Conservation (phyloP, 2,113 vertebrate species). For the Albula glossodonta region DNA sequence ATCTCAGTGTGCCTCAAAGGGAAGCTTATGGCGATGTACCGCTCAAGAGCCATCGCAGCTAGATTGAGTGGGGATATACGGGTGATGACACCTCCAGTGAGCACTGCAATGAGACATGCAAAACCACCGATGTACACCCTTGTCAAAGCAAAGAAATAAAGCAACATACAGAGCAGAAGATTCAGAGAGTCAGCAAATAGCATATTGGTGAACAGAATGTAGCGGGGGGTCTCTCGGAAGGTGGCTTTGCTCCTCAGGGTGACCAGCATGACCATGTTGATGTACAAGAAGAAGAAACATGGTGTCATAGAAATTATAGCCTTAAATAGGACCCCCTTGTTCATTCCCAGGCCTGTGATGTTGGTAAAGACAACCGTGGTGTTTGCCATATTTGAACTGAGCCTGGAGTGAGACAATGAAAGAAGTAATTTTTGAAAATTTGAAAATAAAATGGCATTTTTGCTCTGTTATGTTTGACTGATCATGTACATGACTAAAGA, state of each 20-base stretch:
- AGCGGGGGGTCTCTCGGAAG: slow-evolving; percentile 43
- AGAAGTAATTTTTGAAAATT: background rate
- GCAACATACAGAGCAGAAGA: slow-evolving; percentile 31
- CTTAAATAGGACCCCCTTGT: background rate
- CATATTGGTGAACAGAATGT: slow-evolving; percentile 50
- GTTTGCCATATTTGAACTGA: background rate
- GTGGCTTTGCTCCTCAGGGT: slow-evolving; percentile 28
- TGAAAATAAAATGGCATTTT: no score
- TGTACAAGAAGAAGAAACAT: slow-evolving; percentile 23
- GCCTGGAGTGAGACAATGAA: background rate
- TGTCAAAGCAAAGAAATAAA: slow-evolving; percentile 36
- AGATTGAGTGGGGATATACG: slow-evolving; percentile 52
- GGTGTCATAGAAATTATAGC: background rate
- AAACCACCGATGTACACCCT: background rate
- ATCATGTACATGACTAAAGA: no score
- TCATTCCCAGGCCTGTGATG: no score
- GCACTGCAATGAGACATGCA: slow-evolving; percentile 35
- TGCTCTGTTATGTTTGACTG: no score
- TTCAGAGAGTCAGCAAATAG: slow-evolving; percentile 48
- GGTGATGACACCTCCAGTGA: background rate
- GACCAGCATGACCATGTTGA: slow-evolving; percentile 31
- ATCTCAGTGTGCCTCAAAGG: slow-evolving; percentile 55
- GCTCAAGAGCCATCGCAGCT: slow-evolving; percentile 61
- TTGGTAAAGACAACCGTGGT: no score
- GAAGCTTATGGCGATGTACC: slow-evolving; percentile 58